Base-by-base conservation (phyloP, 1,140 invertebrate species). In the Vanessa atalanta region DNA sequence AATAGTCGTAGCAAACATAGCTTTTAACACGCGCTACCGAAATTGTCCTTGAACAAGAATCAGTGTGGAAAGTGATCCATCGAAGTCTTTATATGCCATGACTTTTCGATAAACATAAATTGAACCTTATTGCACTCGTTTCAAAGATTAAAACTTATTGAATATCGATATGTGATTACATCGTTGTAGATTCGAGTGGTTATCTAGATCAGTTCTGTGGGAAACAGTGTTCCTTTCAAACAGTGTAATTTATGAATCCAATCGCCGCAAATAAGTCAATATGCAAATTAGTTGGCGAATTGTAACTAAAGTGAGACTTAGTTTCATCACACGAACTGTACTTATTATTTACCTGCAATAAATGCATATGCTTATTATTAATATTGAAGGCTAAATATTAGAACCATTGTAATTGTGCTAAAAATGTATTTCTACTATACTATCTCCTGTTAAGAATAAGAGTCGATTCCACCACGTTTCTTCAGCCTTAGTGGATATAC, bases 221-320 rank as follows among this genome's bases (percentile, higher is more conserved):
- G 87, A 88, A 82, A 83, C 79, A 63, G 65, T 79, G 80, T 84
- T 84, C 85, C 85, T 88, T 88, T 87, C 85, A 79, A 87, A 82
- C 77, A 47, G 61, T 72, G 77, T 82, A 79, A 82, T 83, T 83
- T 86, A 84, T 83, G 72, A 70, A 71, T 72, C 65, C 51, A 68
- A 71, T 57, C 68, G 57, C 47, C 26, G 26, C 26, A 75, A 66
- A 64, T 77, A 80, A 79, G 61, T 78, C 73, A 73, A 75, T 77
- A 78, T 76, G 73, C 68, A 76, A 76, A 80, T 74, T 72, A 64
- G 57, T 63, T 55, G 4, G 37, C 37, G 20, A 73, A 50, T 73
- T 65, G 63, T 65, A 65, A 43, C 64, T 47, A 50, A 43, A 43
- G 16, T 65, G 48, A 47, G 43, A 57, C 53, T 20, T 12, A 1